phyloP scores from a whole-genome alignment of 2,888 invertebrate species.

The Agrotis clavis region DNA sequence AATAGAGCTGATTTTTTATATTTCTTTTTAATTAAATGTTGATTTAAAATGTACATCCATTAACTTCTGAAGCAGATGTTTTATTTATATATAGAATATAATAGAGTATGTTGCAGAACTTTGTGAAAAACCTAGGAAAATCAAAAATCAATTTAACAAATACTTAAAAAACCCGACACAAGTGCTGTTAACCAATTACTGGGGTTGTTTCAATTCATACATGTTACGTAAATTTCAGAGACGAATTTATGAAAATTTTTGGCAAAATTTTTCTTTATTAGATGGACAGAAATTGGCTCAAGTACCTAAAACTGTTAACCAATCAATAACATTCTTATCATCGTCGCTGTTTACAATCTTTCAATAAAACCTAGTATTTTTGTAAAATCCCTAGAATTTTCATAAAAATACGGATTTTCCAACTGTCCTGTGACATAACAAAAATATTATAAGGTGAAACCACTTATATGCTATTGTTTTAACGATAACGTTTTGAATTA shows the following conservation, averaged over 20 bases:
- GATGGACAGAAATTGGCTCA: background rate
- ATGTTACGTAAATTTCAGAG: too few species aligned
- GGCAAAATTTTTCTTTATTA: background rate
- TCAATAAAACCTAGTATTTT: background rate
- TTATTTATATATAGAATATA: conserved; percentile 26
- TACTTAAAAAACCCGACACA: too few species aligned
- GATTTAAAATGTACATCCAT: conserved; percentile 44
- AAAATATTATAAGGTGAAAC: conserved; percentile 8
- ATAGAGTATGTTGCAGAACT: background rate
- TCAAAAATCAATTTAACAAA: too few species aligned
- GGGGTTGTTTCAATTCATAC: too few species aligned
- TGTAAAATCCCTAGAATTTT: background rate
- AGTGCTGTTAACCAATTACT: too few species aligned
- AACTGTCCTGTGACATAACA: background rate
- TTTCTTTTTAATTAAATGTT: conserved; percentile 31
- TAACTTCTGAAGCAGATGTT: conserved; percentile 25
- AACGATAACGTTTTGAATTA: conserved; percentile 22
- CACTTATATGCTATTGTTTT: conserved; percentile 25
- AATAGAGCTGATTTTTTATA: conserved; percentile 21
- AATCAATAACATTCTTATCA: background rate
- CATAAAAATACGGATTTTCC: background rate
- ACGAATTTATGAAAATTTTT: too few species aligned
- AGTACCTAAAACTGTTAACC: background rate
- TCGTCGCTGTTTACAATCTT: background rate
- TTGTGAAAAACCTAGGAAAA: background rate